These are phyloP conservation scores for Aspiorhynchus laticeps DNA, from an alignment of 2,113 vertebrate genomes.

Conservation along the genomic window DNA sequence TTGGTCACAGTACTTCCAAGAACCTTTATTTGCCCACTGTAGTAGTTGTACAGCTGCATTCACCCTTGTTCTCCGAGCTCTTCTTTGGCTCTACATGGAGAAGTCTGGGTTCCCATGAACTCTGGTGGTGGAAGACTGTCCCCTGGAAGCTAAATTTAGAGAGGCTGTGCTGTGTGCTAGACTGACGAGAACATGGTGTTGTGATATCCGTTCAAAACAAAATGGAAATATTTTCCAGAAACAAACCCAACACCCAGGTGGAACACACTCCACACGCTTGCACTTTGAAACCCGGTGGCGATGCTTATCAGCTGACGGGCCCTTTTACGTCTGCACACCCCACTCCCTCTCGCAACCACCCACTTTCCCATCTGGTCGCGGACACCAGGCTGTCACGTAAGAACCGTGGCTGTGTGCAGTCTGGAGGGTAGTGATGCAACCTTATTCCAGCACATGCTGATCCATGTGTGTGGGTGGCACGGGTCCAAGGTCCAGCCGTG, in stretches of 20 bases:
- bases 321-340: conserved; percentile 34
- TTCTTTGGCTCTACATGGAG: conserved; percentile 61
- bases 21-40: not conserved
- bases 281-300: conserved; percentile 59
- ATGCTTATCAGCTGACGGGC: conserved; percentile 61
- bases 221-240: conserved; percentile 53
- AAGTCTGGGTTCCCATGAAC: conserved; percentile 62
- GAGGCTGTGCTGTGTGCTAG: conserved; percentile 58
- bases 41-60: not conserved
- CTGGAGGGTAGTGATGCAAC: conserved; percentile 67
- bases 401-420: conserved; percentile 60
- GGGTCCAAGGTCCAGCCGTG: conserved; percentile 65
- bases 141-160: conserved; percentile 72
- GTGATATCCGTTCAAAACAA: not conserved
- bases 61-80: not conserved
- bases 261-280: conserved; percentile 29
- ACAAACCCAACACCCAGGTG: not conserved
- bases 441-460: conserved; percentile 71
- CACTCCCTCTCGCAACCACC: not conserved
- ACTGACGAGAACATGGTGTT: conserved; percentile 59
- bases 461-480: conserved; percentile 67
- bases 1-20: not conserved
- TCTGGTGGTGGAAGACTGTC: conserved; percentile 53
- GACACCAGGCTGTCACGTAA: conserved; percentile 62
- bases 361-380: conserved; percentile 29